These are phyloP conservation scores for Papilio helenus DNA, from an alignment of 1,140 invertebrate genomes.

Conservation along the genomic window DNA sequence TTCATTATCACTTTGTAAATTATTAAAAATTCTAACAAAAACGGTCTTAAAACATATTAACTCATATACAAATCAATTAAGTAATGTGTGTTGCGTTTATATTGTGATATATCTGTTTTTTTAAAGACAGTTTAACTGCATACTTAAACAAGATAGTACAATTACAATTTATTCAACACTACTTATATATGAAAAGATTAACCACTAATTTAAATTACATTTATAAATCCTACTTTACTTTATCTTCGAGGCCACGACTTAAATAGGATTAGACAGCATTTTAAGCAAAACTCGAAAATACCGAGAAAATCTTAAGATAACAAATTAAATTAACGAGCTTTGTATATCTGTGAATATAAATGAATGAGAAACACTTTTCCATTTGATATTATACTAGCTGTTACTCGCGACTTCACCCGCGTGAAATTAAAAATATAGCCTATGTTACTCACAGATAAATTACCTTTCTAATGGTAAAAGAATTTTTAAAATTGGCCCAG, in stretches of 20 bases:
- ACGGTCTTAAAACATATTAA: too few species aligned
- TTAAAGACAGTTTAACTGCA: too few species aligned
- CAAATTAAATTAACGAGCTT: conserved; percentile 5
- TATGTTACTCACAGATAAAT: too few species aligned
- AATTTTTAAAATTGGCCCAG: too few species aligned
- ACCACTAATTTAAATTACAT: conserved; percentile 12
- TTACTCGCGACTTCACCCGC: too few species aligned
- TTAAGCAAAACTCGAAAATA: conserved; percentile 1
- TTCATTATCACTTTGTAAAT: not conserved
- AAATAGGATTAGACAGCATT: not conserved
- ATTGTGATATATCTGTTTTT: too few species aligned
- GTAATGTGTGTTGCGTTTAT: too few species aligned
- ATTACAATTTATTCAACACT: not conserved
- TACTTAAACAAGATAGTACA: not conserved
- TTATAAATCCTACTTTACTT: not conserved
- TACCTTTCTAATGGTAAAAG: too few species aligned
- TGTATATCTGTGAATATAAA: not conserved
- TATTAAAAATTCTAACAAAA: too few species aligned
- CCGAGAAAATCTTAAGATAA: conserved; percentile 1
- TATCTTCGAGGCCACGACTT: not conserved
- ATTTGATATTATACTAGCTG: not conserved
- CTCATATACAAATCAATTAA: too few species aligned
- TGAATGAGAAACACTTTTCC: not conserved
- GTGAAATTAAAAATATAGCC: too few species aligned
- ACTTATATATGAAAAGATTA: not conserved